These are phyloP conservation scores for Acanthococcus lagerstroemiae DNA, from an alignment of 2,888 invertebrate species.

Conservation along the genomic window DNA sequence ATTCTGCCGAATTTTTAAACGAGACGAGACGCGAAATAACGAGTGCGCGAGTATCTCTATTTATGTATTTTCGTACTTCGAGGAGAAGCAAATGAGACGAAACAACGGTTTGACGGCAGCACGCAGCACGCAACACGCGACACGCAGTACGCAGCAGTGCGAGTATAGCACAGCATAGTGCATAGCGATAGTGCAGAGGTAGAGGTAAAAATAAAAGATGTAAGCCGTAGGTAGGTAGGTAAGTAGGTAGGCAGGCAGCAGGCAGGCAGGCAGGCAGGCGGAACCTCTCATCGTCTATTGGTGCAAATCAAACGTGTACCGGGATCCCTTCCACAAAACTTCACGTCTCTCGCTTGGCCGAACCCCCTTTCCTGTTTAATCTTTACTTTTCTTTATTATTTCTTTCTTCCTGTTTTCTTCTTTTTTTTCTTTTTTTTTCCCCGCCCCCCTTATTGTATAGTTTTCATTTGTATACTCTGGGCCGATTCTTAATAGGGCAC, in stretches of 20 bases:
- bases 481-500: too few relatives aligned
- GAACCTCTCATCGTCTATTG: too few relatives aligned
- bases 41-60: too few relatives aligned
- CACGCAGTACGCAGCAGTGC: neutral
- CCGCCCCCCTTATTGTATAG: too few relatives aligned
- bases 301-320: too few relatives aligned
- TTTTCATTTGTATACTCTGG: too few relatives aligned
- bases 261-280: too few relatives aligned
- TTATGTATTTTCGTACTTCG: too few relatives aligned
- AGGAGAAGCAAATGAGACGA: too few relatives aligned
- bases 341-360: slow-evolving; percentile 19
- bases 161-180: neutral
- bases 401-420: neutral
- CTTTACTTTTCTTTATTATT: neutral
- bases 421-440: neutral
- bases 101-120: too few relatives aligned
- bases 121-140: neutral
- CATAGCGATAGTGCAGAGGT: neutral
- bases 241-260: neutral
- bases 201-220: neutral
- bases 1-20: too few relatives aligned
- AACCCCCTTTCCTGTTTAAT: neutral
- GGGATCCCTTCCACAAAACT: slow-evolving; percentile 16
- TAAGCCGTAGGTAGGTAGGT: neutral
- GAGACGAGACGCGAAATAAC: too few relatives aligned